phyloP scores from a whole-genome alignment of 2,797 vertebrate genomes.

The Melanotaenia pygmaea region DNA sequence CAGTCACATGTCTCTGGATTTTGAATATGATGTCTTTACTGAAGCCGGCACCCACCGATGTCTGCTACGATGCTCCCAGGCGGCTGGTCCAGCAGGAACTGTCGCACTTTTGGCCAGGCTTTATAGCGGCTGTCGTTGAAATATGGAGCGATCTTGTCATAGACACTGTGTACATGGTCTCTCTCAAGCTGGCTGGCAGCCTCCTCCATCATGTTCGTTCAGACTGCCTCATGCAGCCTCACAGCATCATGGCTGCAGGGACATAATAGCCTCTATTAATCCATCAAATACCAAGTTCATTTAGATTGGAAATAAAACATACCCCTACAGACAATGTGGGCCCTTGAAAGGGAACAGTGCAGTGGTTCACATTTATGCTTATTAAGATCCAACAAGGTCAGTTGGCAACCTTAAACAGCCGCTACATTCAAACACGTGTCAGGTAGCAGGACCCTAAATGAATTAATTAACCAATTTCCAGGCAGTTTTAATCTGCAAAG shows the following conservation, averaged over 20 bases:
- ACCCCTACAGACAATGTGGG: neutral
- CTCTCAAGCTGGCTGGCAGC: conserved; percentile 84
- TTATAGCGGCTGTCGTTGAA: conserved; percentile 85
- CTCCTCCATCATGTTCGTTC: conserved; percentile 80
- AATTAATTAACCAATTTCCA: conserved; percentile 22
- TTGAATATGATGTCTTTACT: neutral
- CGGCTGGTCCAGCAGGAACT: conserved; percentile 85
- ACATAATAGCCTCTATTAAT: conserved; percentile 30
- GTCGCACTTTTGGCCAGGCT: conserved; percentile 85
- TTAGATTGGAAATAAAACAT: neutral
- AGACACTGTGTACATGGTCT: conserved; percentile 83
- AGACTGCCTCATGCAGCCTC: conserved; percentile 62
- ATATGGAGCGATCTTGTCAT: conserved; percentile 86
- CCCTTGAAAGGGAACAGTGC: neutral
- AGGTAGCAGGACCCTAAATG: neutral
- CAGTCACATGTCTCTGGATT: conserved; percentile 2
- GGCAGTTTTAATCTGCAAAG: conserved; percentile 1
- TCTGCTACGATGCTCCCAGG: conserved; percentile 84
- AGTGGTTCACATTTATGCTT: conserved; percentile 17
- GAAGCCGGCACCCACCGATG: conserved; percentile 68
- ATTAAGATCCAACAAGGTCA: conserved; percentile 39
- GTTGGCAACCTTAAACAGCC: conserved; percentile 42
- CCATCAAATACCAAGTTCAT: neutral
- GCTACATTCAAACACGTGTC: conserved; percentile 42
- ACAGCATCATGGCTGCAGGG: conserved; percentile 62